Base-by-base conservation (phyloP, 1,140 invertebrate genomes). In the Caenorhabditis brenneri region DNA sequence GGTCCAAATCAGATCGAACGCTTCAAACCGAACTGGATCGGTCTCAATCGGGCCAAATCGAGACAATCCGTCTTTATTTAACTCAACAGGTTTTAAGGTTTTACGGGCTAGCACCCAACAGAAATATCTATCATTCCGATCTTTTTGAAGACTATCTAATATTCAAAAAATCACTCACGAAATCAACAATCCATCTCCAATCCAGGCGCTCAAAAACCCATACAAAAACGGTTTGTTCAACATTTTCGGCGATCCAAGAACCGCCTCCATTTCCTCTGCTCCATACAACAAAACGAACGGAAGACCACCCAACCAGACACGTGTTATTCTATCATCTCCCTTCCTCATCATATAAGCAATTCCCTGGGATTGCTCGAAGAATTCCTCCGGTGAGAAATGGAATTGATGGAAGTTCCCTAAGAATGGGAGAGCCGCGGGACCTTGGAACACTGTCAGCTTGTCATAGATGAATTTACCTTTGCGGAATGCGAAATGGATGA, bases 171-270 rank as follows among this genome's bases (percentile, higher is more conserved):
- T 31, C n/a, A 81, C 82, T 78, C 55, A 91, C 90, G 94, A 95
- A 31, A 95, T 96, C 1, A 96, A 92, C 4, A 97, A 91, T 79
- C 95, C 96, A 87, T 95, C 93, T 16, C 95, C 95, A 51, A 97
- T 93, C 95, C 95, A 95, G 12, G 93, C 93, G 85, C 93, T 92
- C n/a, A 96, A 90, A 87, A 94, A 94, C 51, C 93, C 90, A 88
- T 96, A 96, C 87, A 94, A 93, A 49, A 90, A 88, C 65, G 94
- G 93, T 91, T 97, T 97, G 83, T 95, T 94, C 31, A 97, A 93
- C 88, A 96, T 94, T 79, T 93, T 94, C 39, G 92, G 93, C 85
- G 94, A 95, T 81, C 93, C 93, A 33, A 96, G 91, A 60, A 96
- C 91, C 81, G 92, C 92, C 93, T 94, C 88, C 55, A 86, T 85